Evolutionary conservation across 2,888 invertebrate species (phyloP).

Genomic region (Deilephila porcellus): DNA sequence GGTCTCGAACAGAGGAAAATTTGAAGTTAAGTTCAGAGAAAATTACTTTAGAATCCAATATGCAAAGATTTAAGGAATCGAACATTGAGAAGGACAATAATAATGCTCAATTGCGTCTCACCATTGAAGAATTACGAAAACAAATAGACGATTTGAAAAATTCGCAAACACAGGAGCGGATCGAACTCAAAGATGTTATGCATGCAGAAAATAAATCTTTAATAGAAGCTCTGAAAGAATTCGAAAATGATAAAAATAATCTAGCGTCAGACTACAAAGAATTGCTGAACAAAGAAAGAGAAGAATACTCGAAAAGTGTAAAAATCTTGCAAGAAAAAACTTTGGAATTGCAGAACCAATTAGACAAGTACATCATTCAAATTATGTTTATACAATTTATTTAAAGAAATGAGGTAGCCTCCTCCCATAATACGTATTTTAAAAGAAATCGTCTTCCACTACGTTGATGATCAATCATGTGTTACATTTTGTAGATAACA

Average conservation of each 20-base stretch:
- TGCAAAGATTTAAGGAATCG: conserved; percentile 59
- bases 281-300: conserved; percentile 79
- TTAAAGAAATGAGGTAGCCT: neutral
- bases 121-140: conserved; percentile 55
- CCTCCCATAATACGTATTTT: neutral
- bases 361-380: conserved; percentile 61
- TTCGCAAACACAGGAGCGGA: conserved; percentile 49
- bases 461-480: conserved; percentile 57
- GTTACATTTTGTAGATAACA: conserved; percentile 53
- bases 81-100: conserved; percentile 62
- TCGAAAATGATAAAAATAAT: conserved; percentile 74
- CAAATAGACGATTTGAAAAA: conserved; percentile 55
- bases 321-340: conserved; percentile 66
- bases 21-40: conserved; percentile 68
- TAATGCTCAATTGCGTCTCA: conserved; percentile 53
- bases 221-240: conserved; percentile 64
- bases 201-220: conserved; percentile 76
- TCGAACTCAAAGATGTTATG: conserved; percentile 56
- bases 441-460: conserved; percentile 1
- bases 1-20: conserved; percentile 67
- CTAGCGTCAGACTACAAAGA: conserved; percentile 80
- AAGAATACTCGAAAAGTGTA: conserved; percentile 68
- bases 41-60: conserved; percentile 57
- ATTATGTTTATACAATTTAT: neutral
- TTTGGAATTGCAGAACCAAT: conserved; percentile 61